phyloP scores from a whole-genome alignment of 2,113 vertebrate species.

The Podarcis muralis region DNA sequence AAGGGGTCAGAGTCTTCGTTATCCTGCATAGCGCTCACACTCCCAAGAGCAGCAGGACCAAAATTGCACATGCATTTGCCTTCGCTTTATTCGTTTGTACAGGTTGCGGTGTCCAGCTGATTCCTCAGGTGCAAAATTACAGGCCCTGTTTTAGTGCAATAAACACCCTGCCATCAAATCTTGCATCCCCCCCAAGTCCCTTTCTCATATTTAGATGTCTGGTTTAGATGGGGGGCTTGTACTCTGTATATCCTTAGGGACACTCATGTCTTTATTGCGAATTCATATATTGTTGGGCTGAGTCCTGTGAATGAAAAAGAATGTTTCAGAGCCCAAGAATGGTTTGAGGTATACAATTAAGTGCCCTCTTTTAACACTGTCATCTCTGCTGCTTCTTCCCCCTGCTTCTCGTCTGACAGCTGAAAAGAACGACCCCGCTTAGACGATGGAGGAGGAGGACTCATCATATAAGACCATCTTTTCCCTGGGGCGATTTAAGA shows the following conservation, averaged over 20 bases:
- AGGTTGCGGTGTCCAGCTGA: too few species aligned
- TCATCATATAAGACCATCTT: conserved; percentile 9
- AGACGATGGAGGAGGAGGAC: not conserved
- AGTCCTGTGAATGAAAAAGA: not conserved
- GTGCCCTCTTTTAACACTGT: not conserved
- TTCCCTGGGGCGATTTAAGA: conserved; percentile 24
- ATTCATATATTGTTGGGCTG: not conserved
- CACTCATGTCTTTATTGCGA: not conserved
- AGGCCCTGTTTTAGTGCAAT: not conserved
- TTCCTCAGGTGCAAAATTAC: not conserved
- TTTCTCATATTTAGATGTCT: not conserved
- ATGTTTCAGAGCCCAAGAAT: not conserved
- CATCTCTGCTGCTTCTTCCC: not conserved
- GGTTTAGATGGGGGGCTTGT: not conserved
- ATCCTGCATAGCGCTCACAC: not conserved
- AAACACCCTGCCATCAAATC: too few species aligned
- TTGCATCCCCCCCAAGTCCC: too few species aligned
- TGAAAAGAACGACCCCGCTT: not conserved
- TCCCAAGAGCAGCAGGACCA: not conserved
- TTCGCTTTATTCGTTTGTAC: not conserved
- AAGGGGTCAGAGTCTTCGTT: not conserved
- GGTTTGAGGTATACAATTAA: not conserved
- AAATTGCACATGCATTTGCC: not conserved
- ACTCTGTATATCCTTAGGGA: not conserved
- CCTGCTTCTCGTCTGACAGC: not conserved